These are phyloP conservation scores for Arbacia lixula DNA, from an alignment of 53 echinoderm and acorn worm genomes.

Conservation along the genomic window DNA sequence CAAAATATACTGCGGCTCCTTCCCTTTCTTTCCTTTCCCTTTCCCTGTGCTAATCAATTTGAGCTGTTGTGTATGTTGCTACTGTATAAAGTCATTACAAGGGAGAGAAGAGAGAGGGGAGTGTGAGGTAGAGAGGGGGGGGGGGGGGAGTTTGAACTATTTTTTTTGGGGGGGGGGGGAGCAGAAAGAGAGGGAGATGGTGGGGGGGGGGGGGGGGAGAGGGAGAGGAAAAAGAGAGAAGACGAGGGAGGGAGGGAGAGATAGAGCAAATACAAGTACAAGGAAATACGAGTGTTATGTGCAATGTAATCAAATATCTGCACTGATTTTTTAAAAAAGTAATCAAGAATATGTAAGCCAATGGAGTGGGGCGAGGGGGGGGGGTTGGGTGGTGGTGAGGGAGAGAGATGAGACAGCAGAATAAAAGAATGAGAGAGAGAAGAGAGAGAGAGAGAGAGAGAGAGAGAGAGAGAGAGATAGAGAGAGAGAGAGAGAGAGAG, in stretches of 20 bases:
- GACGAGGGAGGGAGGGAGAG: not conserved
- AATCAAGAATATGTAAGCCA: not conserved
- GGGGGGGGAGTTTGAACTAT: not conserved
- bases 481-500: not conserved
- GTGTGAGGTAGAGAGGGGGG: not conserved
- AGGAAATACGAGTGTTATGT: not conserved
- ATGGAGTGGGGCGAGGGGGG: not conserved
- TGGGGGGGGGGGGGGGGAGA: not conserved
- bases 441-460: not conserved
- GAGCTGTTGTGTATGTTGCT: too few relatives aligned
- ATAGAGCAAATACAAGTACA: not conserved
- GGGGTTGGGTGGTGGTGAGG: not conserved
- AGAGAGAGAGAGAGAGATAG: not conserved
- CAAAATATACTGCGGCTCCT: too few relatives aligned
- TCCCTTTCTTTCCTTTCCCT: too few relatives aligned
- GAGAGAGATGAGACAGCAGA: not conserved
- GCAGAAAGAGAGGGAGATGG: not conserved
- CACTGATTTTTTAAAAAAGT: not conserved
- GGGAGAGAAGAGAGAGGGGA: not conserved
- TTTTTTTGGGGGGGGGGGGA: not conserved
- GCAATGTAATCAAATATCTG: slow-evolving; percentile 1
- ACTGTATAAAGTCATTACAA: not conserved
- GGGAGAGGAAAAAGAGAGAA: not conserved
- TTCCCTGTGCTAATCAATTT: too few relatives aligned
- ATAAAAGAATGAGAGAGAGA: not conserved